Evolutionary conservation across 2,888 invertebrate genomes (phyloP).

Genomic region (Synanthedon myopaeformis): DNA sequence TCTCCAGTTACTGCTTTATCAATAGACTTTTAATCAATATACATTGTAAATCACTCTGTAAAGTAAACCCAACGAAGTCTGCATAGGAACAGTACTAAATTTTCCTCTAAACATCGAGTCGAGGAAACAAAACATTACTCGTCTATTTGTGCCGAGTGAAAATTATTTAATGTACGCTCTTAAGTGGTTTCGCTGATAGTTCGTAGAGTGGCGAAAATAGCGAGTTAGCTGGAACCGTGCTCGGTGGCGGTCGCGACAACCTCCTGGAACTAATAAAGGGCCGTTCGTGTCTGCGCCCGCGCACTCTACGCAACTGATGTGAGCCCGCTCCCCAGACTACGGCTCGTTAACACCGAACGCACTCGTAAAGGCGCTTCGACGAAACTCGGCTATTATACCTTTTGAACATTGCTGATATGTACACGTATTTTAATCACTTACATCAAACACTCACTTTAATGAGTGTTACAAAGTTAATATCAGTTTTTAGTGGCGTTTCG

Average conservation of each 20-base stretch:
- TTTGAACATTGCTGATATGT: not conserved
- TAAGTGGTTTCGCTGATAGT: constrained; percentile 32
- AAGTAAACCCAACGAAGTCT: not conserved
- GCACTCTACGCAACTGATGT: not conserved
- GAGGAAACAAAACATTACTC: constrained; percentile 15
- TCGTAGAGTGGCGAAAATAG: constrained; percentile 62
- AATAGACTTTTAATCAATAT: too few relatives aligned
- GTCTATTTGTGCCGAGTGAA: constrained; percentile 43
- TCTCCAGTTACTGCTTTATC: too few relatives aligned
- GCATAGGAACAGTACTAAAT: not conserved
- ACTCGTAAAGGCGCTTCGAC: constrained; percentile 57
- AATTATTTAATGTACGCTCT: constrained; percentile 35
- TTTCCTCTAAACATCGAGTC: constrained; percentile 5
- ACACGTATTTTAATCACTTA: too few relatives aligned
- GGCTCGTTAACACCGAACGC: constrained; percentile 55
- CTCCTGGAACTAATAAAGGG: constrained; percentile 65
- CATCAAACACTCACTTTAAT: not conserved
- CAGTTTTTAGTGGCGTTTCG: too few relatives aligned
- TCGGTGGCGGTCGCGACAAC: constrained; percentile 49
- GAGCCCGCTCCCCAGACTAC: constrained; percentile 17
- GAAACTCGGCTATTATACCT: constrained; percentile 23
- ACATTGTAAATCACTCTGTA: not conserved
- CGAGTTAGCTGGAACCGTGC: constrained; percentile 51
- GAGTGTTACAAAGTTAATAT: too few relatives aligned
- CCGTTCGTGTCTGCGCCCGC: constrained; percentile 26